Base-by-base conservation (phyloP, 2,797 vertebrate species). In the Gastrophryne carolinensis region DNA sequence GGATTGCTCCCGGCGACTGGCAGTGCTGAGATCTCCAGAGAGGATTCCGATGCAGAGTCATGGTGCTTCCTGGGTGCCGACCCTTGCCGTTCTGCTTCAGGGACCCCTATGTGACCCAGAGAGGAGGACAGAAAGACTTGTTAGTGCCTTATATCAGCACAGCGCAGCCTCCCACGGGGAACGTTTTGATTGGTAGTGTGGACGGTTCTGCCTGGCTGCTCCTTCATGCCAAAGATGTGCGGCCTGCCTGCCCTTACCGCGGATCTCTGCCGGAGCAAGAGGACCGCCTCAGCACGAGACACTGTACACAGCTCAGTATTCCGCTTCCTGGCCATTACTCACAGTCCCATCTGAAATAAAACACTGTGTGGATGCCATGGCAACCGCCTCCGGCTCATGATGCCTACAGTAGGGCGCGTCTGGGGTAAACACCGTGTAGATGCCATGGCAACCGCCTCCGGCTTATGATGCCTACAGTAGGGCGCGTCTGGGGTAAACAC, bases 61-160 rank as follows among this genome's bases (percentile, higher is more conserved):
- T 92, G 91, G 91, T 92, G 91, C 83, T 90, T 92, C 56, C 84
- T 92, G 82, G 91, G 91, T 84, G 87, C 90, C 80, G 91, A 92
- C 79, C 90, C 89, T 29, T 92, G 85, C 82, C 87, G 91, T 81
- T 88, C 90, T 83, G 87, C 66, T 13, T 49, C 75, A 10, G 75
- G 60, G 61, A 71, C 75, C 12, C 29, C 75, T 3, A 78, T 78
- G 75, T 78, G 75, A 78, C 26, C 49, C 15, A 44, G 35, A 9
- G 2, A 34, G 49, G n/a, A n/a, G 27, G 53, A 64, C 17, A 15
- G 21, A 57, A 7, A 67, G 30, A 49, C 39, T 32, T 73, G 19
- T 49, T 30, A 53, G 53, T 74, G 72, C 72, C 72, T 74, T 72
- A 64, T 21, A 32, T 21, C 39, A 74, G 23, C 32, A 17, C 49